A percentile compares a stretch with the other conserved stretches of the same genome.
These are phyloP conservation scores for Amphiduros pacificus DNA, from an alignment of 2,888 invertebrate genomes.

Conservation along the genomic window DNA sequence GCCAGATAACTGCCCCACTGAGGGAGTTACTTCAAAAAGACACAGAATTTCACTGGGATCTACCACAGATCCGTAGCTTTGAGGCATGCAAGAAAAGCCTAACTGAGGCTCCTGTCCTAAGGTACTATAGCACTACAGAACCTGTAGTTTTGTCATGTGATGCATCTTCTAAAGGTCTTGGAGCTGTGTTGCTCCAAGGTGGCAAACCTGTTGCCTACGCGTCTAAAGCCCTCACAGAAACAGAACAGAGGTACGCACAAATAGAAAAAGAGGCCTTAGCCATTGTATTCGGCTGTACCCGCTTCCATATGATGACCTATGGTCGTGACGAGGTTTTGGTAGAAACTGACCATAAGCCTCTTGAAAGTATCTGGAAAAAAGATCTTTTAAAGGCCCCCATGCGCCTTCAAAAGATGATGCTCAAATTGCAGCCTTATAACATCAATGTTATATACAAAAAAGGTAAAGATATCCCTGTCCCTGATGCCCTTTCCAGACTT, in stretches of 20 bases:
- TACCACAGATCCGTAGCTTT: background rate
- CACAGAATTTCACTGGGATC: background rate
- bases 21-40: background rate
- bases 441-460: background rate
- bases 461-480: slow-evolving; percentile 6
- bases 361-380: slow-evolving; percentile 29
- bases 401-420: slow-evolving; percentile 33
- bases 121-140: slow-evolving; percentile 13
- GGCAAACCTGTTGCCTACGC: slow-evolving; percentile 29
- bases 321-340: slow-evolving; percentile 2
- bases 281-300: background rate
- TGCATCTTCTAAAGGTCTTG: slow-evolving; percentile 4
- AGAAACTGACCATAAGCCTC: slow-evolving; percentile 32
- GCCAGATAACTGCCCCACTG: background rate
- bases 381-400: slow-evolving; percentile 23
- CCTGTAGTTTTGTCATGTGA: slow-evolving; percentile 3
- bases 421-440: slow-evolving; percentile 27
- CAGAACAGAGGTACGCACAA: slow-evolving; percentile 9
- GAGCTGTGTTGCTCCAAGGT: slow-evolving; percentile 19
- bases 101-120: slow-evolving; percentile 14
- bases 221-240: slow-evolving; percentile 14
- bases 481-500: slow-evolving; percentile 4
- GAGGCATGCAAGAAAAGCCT: background rate
- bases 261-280: slow-evolving; percentile 1
- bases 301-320: slow-evolving; percentile 9